Conservation (phyloP, 2,797 vertebrate species). For the Danio choprae region DNA sequence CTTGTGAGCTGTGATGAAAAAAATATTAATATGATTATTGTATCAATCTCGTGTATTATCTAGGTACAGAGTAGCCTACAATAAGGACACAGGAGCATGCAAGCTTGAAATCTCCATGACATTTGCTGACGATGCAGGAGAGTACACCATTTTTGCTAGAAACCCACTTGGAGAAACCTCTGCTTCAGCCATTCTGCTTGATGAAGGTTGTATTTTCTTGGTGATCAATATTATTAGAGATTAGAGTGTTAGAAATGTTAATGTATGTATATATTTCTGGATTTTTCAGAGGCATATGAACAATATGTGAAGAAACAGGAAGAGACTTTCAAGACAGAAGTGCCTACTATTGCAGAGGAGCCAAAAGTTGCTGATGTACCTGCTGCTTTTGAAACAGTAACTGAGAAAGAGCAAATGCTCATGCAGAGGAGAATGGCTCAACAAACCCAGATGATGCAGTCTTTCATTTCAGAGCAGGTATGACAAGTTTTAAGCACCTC, state of each 20-base stretch:
- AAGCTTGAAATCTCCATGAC: constrained; percentile 98
- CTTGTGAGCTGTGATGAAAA: background rate
- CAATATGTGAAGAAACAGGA: constrained; percentile 87
- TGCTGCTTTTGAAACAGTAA: constrained; percentile 81
- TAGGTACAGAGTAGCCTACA: constrained; percentile 87
- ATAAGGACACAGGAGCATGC: constrained; percentile 92
- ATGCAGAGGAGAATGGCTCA: constrained; percentile 87
- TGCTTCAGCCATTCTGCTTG: constrained; percentile 87
- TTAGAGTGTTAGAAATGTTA: background rate
- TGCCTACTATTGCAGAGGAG: constrained; percentile 83
- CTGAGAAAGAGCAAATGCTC: constrained; percentile 87
- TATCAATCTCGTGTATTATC: constrained; percentile 54
- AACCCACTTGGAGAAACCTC: constrained; percentile 91
- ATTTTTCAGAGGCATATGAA: constrained; percentile 89
- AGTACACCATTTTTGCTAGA: constrained; percentile 90
- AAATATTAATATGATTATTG: background rate
- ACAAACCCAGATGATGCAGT: constrained; percentile 84
- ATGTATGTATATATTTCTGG: constrained; percentile 23
- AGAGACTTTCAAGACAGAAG: constrained; percentile 83
- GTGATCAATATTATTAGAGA: background rate
- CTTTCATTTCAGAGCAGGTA: constrained; percentile 90
- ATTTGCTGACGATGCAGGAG: constrained; percentile 96
- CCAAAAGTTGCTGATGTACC: constrained; percentile 84
- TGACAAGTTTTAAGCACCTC: background rate
- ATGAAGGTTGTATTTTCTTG: constrained; percentile 84